phyloP scores from a whole-genome alignment of 2,797 vertebrate genomes.

The Apodemus agrarius region DNA sequence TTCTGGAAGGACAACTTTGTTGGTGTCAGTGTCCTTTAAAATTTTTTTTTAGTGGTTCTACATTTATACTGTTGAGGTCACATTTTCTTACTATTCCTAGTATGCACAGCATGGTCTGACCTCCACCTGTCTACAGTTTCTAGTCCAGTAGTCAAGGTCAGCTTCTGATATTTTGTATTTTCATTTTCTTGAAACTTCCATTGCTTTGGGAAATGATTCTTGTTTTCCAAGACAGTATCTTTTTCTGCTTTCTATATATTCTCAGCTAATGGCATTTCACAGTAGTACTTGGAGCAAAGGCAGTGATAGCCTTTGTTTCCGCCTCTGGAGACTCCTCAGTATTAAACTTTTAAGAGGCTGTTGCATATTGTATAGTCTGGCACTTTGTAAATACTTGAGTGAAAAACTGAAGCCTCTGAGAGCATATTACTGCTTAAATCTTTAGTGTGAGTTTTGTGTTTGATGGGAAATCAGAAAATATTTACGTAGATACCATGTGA shows the following conservation, averaged over 20 bases:
- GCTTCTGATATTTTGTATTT: background rate
- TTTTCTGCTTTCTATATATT: background rate
- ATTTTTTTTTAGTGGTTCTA: background rate
- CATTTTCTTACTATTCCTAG: background rate
- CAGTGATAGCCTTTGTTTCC: background rate
- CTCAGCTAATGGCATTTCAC: background rate
- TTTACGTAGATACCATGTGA: background rate
- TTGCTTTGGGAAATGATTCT: background rate
- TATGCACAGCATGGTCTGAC: background rate
- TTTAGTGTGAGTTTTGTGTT: constrained; percentile 14
- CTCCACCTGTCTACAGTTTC: background rate
- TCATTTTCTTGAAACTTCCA: background rate
- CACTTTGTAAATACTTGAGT: background rate
- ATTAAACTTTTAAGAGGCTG: background rate
- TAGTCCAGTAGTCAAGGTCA: background rate
- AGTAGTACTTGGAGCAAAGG: background rate
- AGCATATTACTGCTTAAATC: background rate
- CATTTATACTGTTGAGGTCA: constrained; percentile 19
- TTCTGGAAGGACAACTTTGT: background rate
- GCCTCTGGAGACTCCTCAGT: background rate
- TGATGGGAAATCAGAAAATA: constrained; percentile 48
- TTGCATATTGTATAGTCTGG: background rate
- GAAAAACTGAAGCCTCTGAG: background rate
- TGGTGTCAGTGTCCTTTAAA: background rate
- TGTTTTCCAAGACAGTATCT: background rate